phyloP scores from a whole-genome alignment of 2,797 vertebrate species.

The Myiotriccus ornatus region DNA sequence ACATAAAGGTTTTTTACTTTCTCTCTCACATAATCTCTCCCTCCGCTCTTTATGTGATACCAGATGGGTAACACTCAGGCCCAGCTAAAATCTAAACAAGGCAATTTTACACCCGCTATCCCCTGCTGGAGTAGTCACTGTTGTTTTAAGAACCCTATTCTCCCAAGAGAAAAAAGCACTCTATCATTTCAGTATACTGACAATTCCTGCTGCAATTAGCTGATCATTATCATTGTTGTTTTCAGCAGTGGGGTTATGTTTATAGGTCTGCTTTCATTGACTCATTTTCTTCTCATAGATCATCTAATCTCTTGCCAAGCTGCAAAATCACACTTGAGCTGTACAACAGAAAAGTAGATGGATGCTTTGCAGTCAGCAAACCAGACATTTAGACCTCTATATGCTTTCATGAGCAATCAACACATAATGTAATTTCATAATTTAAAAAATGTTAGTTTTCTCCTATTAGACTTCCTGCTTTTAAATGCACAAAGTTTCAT shows the following conservation, averaged over 20 bases:
- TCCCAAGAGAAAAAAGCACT: not conserved
- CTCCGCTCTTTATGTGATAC: not conserved
- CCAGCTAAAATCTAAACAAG: not conserved
- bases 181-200: not conserved
- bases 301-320: constrained; percentile 1
- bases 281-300: constrained; percentile 25
- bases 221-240: constrained; percentile 1
- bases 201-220: constrained; percentile 1
- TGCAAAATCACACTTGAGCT: not conserved
- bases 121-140: not conserved
- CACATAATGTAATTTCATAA: not conserved
- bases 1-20: not conserved
- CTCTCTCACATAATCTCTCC: not conserved
- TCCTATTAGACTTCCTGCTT: not conserved
- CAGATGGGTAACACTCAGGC: not conserved
- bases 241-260: not conserved
- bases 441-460: not conserved
- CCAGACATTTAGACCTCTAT: not conserved
- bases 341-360: not conserved
- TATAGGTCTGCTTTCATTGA: not conserved
- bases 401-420: not conserved
- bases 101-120: not conserved
- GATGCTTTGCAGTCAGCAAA: not conserved
- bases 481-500: not conserved
- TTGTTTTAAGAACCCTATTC: not conserved